Base-by-base conservation (phyloP, 2,888 invertebrate species). In the Incurvaria masculella region DNA sequence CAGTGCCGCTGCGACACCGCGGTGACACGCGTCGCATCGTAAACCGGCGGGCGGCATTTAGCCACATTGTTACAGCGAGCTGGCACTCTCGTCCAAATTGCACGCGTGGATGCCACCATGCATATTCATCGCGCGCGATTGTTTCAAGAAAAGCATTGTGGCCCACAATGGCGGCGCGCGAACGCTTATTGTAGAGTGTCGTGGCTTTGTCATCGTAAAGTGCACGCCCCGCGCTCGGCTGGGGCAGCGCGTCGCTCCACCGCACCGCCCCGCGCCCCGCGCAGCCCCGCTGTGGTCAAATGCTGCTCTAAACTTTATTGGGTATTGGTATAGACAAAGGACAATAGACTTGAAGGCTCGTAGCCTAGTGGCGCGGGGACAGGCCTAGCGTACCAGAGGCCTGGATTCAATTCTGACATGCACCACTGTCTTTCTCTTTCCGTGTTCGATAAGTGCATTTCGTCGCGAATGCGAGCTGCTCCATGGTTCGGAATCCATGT, bases 71-170 rank as follows among this genome's bases (percentile, higher is more conserved):
- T 14, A 33, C 14, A 14, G 14, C 33, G 33, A 33, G 68, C 66
- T 41, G 44, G 48, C 63, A 65, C 67, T 65, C 64, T 66, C 66
- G 65, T 60, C 69, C 71, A 72, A 74, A 75, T 75, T 74, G 75
- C 74, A 68, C 33, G 57, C 62, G 65, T 65, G 69, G 69, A 66
- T 68, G 69, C 67, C 67, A 62, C 65, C 69, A 73, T 75, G 68
- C 71, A 75, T 75, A 75, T 76, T 75, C 75, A 75, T 63, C 62
- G 57, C 46, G 33, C 48, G 55, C 61, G 61, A 75, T 74, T 76
- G 75, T 76, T 71, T 74, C 68, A 64, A 33, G 33, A 33, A 33
- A 33, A 33, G 33, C 33, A 33, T 33, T 33, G 33, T 33, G 33
- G 14, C 11, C 33, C 33, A 33, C 33, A 33, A 33, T 33, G 33